Evolutionary conservation across 1,140 invertebrate species (phyloP).

Genomic region (Microplitis demolitor): DNA sequence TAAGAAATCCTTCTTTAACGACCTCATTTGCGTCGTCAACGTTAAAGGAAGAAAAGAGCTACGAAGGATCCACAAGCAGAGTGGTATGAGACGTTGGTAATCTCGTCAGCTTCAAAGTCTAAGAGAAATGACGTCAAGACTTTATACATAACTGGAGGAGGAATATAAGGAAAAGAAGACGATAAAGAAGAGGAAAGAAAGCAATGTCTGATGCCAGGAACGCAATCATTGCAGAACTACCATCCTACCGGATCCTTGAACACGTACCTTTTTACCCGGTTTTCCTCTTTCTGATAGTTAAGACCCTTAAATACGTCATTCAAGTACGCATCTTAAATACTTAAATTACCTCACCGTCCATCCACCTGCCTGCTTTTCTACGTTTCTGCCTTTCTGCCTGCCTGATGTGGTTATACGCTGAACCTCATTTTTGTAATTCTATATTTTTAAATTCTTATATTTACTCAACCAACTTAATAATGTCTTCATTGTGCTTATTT

Average conservation of each 20-base stretch:
- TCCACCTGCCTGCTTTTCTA: not conserved
- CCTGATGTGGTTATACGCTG: not conserved
- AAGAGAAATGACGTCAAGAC: conserved; percentile 14
- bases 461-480: not conserved
- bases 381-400: not conserved
- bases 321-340: not conserved
- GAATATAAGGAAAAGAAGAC: not conserved
- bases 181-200: conserved; percentile 5
- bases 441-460: not conserved
- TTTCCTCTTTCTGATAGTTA: not conserved
- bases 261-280: not conserved
- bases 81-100: conserved; percentile 17
- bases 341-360: not conserved
- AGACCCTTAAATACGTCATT: not conserved
- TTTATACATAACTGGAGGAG: not conserved
- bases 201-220: not conserved
- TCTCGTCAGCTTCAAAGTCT: conserved; percentile 28
- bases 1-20: conserved; percentile 47
- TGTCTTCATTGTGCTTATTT: not conserved
- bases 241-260: not conserved
- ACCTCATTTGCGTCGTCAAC: conserved; percentile 49
- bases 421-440: not conserved
- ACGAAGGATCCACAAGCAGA: conserved; percentile 1
- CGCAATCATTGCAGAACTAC: not conserved
- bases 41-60: conserved; percentile 38